Base-by-base conservation (phyloP, 2,797 vertebrate species). In the Scleropages formosus region DNA sequence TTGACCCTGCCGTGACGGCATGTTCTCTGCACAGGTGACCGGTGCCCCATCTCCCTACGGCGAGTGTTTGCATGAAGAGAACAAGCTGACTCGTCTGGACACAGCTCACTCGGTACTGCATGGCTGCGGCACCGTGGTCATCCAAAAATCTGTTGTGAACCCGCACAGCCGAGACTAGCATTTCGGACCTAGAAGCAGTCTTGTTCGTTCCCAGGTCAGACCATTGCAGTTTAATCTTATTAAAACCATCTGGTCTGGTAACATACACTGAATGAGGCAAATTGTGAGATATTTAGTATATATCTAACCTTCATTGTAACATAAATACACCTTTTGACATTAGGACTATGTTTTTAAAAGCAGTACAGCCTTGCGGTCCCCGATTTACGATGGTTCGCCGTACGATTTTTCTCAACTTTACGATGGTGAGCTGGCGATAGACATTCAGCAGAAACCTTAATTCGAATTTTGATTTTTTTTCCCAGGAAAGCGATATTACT, bases 1-100 rank as follows among this genome's bases (percentile, higher is more conserved):
- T 3, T 9, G 12, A n/a, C 3, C 53, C 53, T n/a, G 4, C 53
- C 58, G 53, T 3, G 3, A 76, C 60, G n/a, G 59, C 13, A 63
- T 15, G 81, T 20, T 64, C 26, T 64, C 53, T 44, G 63, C 51
- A 69, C 4, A 79, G 16, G 64, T 64, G 22, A 68, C 56, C 4
- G 8, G n/a, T 58, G 15, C 53, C 59, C 26, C 11, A 12, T n/a
- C n/a, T n/a, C n/a, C n/a, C n/a, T n/a, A n/a, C 20, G n/a, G 8
- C 6, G 27, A 15, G 22, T 44, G 20, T 51, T 4, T 56, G 16
- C 12, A 24, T 24, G 8, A 67, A 8, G 12, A 7, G 18, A 60
- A 13, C 13, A 53, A 49, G 16, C 51, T 16, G 9, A 9, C 53
- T 53, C 51, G 16, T 8, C 53, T 53, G 16, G 53, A 16, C 8